Percentiles rank a stretch among this genome's conserved stretches.
phyloP scores from a whole-genome alignment of 2,888 invertebrate species.

The Ischnura elegans region DNA sequence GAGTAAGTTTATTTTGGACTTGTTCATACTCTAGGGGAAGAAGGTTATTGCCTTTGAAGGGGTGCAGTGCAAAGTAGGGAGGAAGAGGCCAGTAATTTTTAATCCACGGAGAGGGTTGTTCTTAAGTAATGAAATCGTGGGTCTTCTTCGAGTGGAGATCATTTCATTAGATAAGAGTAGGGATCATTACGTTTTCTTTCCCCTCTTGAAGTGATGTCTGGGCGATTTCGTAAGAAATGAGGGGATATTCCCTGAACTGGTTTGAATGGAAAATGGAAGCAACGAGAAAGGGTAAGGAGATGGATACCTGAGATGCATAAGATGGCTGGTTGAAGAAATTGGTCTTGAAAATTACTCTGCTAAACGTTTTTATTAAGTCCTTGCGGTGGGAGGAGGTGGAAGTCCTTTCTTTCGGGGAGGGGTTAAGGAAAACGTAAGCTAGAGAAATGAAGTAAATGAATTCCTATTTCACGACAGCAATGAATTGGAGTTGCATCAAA shows the following conservation, averaged over 20 bases:
- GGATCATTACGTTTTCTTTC: constrained; percentile 50
- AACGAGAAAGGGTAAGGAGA: not conserved
- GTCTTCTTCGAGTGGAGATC: constrained; percentile 53
- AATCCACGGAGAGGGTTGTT: constrained; percentile 43
- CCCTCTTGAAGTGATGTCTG: constrained; percentile 37
- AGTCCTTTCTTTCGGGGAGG: not conserved
- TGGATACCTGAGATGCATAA: not conserved
- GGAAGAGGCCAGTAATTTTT: not conserved
- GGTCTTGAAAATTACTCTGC: not conserved
- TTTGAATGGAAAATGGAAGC: no score
- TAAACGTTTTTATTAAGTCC: not conserved
- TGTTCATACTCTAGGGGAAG: not conserved
- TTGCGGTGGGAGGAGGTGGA: not conserved
- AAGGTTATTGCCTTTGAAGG: not conserved
- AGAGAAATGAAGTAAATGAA: no score
- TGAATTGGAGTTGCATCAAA: no score
- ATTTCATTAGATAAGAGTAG: constrained; percentile 53
- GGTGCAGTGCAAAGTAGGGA: not conserved
- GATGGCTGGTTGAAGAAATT: not conserved
- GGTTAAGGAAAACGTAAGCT: not conserved
- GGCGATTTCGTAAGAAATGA: not conserved
- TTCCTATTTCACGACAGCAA: no score
- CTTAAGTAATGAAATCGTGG: constrained; percentile 54
- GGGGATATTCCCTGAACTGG: not conserved
- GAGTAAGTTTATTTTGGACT: not conserved